Conservation (phyloP, 1,140 invertebrate genomes). For the Ceratitis capitata region DNA sequence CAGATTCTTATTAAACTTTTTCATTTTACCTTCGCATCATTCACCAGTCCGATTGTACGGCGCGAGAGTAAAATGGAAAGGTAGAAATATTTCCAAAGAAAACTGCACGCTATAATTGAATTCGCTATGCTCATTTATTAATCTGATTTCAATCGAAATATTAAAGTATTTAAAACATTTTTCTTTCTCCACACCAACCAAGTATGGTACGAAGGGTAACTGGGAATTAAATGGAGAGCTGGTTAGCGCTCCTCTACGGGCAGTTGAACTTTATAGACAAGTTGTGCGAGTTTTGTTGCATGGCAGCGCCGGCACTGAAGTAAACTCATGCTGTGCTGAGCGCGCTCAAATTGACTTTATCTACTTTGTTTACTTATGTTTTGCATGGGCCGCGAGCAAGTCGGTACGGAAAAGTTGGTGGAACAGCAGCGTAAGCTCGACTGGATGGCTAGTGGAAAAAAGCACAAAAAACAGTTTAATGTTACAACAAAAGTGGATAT, state of each 20-base stretch:
- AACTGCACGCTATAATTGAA: conserved; percentile 17
- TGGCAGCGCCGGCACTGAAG: not conserved
- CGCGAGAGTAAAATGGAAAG: not conserved
- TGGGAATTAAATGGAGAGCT: not conserved
- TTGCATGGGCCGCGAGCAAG: conserved; percentile 16
- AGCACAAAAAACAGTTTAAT: not conserved
- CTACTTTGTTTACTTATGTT: conserved; percentile 36
- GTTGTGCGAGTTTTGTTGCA: not conserved
- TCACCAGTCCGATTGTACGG: too few relatives aligned
- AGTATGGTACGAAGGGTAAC: not conserved
- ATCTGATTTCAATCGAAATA: conserved; percentile 31
- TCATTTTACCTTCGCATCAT: too few relatives aligned
- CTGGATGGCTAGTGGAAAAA: not conserved
- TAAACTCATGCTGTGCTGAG: not conserved
- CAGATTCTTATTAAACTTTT: too few relatives aligned
- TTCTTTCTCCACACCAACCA: not conserved
- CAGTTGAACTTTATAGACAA: conserved; percentile 4
- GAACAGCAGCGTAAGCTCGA: not conserved
- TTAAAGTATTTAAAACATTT: conserved; percentile 34
- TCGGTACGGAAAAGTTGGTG: not conserved
- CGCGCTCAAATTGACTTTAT: conserved; percentile 26
- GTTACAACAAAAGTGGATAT: not conserved
- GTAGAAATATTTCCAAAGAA: not conserved
- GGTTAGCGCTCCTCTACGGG: not conserved
- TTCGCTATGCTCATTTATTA: conserved; percentile 22